Evolutionary conservation across 2,797 vertebrate species (phyloP), one percentile per base, ranked within the genome.

Genomic region (Danionella dracula): DNA sequence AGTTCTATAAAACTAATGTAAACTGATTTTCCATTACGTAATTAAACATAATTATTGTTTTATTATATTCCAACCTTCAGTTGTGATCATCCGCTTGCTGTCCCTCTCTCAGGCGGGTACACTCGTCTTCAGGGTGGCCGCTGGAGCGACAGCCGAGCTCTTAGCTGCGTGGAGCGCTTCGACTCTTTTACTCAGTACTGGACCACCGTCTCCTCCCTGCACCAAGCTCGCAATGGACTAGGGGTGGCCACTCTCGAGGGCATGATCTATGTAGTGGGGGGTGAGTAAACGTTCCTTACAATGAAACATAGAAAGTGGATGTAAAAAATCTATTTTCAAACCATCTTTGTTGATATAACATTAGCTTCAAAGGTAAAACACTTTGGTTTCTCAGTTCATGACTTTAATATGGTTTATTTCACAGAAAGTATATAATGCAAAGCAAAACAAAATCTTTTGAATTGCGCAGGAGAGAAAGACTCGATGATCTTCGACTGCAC

Each of bases 131-230:
- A 97, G 68, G 95, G 95, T 0, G 96, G 92, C 2, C 93, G 96
- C 42, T 98, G 96, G 96, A 96, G 91, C 55, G 96, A 99, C 80
- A 98, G 94, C 76, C 87, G 95, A 75, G 93, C 95, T 2, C 81
- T 99, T 65, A 98, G 96, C 76, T 98, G 96, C 1, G 96, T 99
- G 60, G 96, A 99, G 71, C 88, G 95, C 46, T 98, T 98, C 19
- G 96, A 99, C 80, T 98, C 95, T 6, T 99, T 99, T 83, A 97
- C 93, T 82, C 96, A 96, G 78, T 98, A 94, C 82, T 99, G 96
- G 96, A 98, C 95, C 73, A 98, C 96, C 0, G 93, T 98, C 60
- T 98, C 93, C 1, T 98, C 96, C 4, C 90, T 99, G 72, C 95
- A 96, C 79, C 95, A 97, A 85, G 96, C 96, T 35, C 93, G 96